These are phyloP conservation scores for Maylandia zebra DNA, from an alignment of 2,113 vertebrate genomes.

Conservation along the genomic window DNA sequence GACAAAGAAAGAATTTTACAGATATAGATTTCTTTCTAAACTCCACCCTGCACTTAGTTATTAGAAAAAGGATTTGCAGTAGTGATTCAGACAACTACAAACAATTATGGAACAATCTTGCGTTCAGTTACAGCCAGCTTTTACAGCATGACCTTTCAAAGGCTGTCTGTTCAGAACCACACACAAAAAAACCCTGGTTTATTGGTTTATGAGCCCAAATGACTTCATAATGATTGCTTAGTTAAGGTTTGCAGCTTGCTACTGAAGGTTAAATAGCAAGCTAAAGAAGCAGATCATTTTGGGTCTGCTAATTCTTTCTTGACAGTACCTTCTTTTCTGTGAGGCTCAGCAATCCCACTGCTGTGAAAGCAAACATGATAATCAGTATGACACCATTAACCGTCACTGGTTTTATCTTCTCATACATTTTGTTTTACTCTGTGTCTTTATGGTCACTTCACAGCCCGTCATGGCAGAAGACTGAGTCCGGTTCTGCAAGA, in stretches of 20 bases:
- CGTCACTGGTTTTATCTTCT: background rate
- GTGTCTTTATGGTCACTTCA: background rate
- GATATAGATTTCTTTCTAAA: background rate
- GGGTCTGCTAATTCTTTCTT: rapidly evolving
- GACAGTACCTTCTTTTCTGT: background rate
- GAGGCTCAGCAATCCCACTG: background rate
- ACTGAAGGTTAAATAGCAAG: background rate
- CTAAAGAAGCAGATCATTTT: background rate
- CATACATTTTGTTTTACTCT: background rate
- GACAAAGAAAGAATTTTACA: background rate
- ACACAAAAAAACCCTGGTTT: too few species aligned
- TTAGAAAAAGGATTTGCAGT: background rate
- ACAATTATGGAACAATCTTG: background rate
- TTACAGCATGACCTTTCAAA: background rate
- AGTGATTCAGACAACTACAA: background rate
- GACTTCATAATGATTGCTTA: background rate
- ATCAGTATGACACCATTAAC: background rate
- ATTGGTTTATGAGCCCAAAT: background rate
- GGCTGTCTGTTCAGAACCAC: background rate
- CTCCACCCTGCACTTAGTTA: background rate
- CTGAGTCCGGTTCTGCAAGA: background rate
- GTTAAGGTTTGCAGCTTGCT: background rate
- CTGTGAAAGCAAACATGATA: background rate
- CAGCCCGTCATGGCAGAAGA: background rate
- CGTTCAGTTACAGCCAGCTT: background rate